Base-by-base conservation (phyloP, 2,113 vertebrate species). In the Tretioscincus oriximinensis region DNA sequence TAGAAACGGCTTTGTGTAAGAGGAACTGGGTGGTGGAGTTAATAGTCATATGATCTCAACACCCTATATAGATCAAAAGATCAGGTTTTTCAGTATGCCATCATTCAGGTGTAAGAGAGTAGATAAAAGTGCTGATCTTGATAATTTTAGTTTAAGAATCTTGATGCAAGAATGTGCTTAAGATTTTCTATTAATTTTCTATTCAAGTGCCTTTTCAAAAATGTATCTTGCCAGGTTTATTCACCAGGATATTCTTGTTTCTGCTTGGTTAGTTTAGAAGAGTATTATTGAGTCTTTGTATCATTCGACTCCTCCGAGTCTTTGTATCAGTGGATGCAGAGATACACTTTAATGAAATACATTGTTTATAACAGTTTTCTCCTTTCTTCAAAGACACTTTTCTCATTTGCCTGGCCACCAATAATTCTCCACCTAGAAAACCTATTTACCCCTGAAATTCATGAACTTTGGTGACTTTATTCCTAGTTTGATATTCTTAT, bases 221-320 rank as follows among this genome's bases (percentile, higher is more conserved):
- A 84, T 90, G 86, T 88, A 82, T 83, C 61, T 84, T 93, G 89
- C 87, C 90, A 91, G 87, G 85, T 90, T 93, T 92, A 89, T 74
- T 77, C 9, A 9, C 58, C 21, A 79, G 87, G 88, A 86, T 87
- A 85, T 88, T 84, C 80, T 87, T 18, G 9, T 29, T 81, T 85
- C 24, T 58, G 8, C 80, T 79, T 82, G 88, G 81, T 47, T 78
- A 29, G 86, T 63, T 16, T 83, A 76, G 86, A 76, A 28, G 58
- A 72, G 88, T 2, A 64, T 76, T 66, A 24, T 0, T 18, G 22
- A 80, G n/a, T n/a, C n/a, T n/a, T n/a, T n/a, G n/a, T n/a, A n/a
- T n/a, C n/a, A n/a, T n/a, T n/a, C n/a, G n/a, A n/a, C n/a, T n/a
- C n/a, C n/a, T n/a, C 83, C 76, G 77, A 77, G 63, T 84, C 86